These are phyloP conservation scores for Acrossocheilus fasciatus DNA, from an alignment of 2,797 vertebrate genomes.

Conservation along the genomic window DNA sequence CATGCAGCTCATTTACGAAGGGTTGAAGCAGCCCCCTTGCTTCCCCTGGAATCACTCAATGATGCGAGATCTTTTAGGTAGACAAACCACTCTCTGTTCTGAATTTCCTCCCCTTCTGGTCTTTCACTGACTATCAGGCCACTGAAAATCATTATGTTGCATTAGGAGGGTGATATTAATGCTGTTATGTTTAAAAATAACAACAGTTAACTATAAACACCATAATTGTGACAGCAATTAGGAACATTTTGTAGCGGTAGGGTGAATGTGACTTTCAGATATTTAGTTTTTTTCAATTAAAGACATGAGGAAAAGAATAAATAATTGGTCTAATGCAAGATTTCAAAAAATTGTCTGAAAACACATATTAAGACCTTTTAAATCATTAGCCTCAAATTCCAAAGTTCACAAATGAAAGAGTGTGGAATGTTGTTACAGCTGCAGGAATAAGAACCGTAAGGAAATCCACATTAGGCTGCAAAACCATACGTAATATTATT, in stretches of 20 bases:
- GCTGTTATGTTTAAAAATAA: conserved; percentile 35
- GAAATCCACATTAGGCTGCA: conserved; percentile 67
- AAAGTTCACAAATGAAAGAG: conserved; percentile 37
- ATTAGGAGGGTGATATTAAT: background rate
- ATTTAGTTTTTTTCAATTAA: background rate
- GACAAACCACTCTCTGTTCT: conserved; percentile 55
- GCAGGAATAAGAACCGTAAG: conserved; percentile 46
- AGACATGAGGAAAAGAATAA: background rate
- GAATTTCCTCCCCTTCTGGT: conserved; percentile 12
- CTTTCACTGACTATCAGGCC: conserved; percentile 35
- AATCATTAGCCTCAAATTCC: conserved; percentile 37
- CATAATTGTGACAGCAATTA: background rate
- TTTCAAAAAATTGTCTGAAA: conserved; percentile 16
- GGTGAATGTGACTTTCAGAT: background rate
- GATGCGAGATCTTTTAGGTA: conserved; percentile 36
- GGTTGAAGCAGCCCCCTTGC: conserved; percentile 35
- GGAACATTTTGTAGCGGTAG: background rate
- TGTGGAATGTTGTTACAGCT: conserved; percentile 59
- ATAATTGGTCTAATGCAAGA: conserved; percentile 4
- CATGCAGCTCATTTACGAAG: conserved; percentile 49
- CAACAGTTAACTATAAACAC: conserved; percentile 8
- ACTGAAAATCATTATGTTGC: conserved; percentile 27
- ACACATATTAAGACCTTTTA: conserved; percentile 36
- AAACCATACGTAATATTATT: conserved; percentile 39
- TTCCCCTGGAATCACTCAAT: conserved; percentile 48